A percentile compares a stretch with the other conserved stretches of the same genome.
These are phyloP conservation scores for Malurus cyaneus DNA, from an alignment of 2,113 vertebrate species.

Conservation along the genomic window DNA sequence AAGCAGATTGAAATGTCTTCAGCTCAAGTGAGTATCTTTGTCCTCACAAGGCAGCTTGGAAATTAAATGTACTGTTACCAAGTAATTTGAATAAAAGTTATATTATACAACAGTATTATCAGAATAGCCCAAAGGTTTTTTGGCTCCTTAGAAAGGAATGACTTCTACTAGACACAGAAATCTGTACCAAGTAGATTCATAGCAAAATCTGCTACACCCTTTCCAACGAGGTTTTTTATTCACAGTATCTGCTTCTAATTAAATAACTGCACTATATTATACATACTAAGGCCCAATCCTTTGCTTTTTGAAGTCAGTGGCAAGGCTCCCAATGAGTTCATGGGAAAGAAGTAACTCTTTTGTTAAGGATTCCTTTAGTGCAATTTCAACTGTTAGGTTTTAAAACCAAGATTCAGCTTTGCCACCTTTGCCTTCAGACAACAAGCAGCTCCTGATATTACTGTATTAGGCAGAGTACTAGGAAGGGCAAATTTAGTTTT, in stretches of 20 bases:
- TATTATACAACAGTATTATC: background rate
- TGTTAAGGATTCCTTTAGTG: background rate
- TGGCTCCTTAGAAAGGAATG: background rate
- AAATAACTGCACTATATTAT: constrained; percentile 3
- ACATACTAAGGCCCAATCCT: background rate
- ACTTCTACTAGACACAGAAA: background rate
- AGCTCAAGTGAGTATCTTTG: background rate
- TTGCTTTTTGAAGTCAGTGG: constrained; percentile 12
- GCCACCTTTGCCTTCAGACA: background rate
- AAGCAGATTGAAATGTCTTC: background rate
- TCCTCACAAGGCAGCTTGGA: background rate
- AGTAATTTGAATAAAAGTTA: background rate
- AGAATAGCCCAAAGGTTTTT: background rate
- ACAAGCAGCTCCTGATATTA: background rate
- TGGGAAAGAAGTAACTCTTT: background rate
- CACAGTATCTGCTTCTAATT: constrained; percentile 39
- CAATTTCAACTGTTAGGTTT: background rate
- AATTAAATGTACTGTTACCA: background rate
- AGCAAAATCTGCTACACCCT: background rate
- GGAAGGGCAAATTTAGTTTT: background rate
- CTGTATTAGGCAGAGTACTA: background rate
- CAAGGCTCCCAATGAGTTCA: constrained; percentile 12
- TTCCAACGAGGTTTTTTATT: background rate
- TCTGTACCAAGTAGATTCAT: background rate
- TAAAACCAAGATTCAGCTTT: background rate